phyloP scores from a whole-genome alignment of 1,140 invertebrate genomes.

The Eubasilissa regina region DNA sequence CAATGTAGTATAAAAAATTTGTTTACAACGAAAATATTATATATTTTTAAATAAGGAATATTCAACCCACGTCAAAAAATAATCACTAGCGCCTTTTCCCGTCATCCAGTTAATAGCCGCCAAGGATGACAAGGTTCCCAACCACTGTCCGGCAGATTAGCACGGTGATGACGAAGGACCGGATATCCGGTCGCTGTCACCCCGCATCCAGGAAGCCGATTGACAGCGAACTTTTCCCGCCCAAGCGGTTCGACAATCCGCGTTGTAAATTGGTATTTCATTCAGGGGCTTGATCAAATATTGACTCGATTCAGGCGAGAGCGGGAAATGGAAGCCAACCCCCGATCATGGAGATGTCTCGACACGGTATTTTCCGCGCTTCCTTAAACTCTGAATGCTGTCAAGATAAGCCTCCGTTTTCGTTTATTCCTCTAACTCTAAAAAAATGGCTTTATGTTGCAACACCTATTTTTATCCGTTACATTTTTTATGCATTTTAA shows the following conservation, averaged over 20 bases:
- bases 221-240: constrained; percentile 37
- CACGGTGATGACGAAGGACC: constrained; percentile 38
- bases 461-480: not conserved
- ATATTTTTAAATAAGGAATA: not conserved
- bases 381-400: constrained; percentile 16
- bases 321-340: constrained; percentile 39
- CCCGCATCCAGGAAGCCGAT: constrained; percentile 3
- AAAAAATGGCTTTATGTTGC: not conserved
- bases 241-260: constrained; percentile 31
- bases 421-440: not conserved
- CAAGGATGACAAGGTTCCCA: not conserved
- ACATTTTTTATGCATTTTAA: too few relatives aligned
- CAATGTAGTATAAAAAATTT: too few relatives aligned
- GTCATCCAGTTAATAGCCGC: not conserved
- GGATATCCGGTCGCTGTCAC: constrained; percentile 46
- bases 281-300: constrained; percentile 54
- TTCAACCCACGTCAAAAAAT: not conserved
- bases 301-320: constrained; percentile 49
- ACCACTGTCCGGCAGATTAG: constrained; percentile 36
- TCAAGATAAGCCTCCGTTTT: not conserved
- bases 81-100: not conserved
- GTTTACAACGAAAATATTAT: not conserved
- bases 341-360: constrained; percentile 20
- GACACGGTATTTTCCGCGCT: constrained; percentile 21
- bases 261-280: constrained; percentile 51